These are phyloP conservation scores for Orgyia antiqua DNA, from an alignment of 2,888 invertebrate species.

Conservation along the genomic window DNA sequence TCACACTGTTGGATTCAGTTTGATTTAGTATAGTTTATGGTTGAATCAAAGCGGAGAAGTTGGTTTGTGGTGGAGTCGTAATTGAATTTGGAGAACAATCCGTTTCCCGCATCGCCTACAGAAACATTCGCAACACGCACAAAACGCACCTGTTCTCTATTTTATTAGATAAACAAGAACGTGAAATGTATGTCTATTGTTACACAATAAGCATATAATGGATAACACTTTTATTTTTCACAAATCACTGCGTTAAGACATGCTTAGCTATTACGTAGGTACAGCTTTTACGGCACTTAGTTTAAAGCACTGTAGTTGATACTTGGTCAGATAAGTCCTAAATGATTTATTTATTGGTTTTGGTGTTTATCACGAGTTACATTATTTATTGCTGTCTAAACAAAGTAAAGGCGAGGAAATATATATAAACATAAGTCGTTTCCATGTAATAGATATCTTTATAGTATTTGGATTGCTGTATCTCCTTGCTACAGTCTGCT, in stretches of 20 bases:
- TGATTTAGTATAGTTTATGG: conserved; percentile 63
- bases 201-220: conserved; percentile 17
- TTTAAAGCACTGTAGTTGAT: too few species aligned
- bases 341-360: too few species aligned
- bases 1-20: conserved; percentile 54
- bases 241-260: background rate
- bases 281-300: too few species aligned
- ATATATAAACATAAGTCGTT: too few species aligned
- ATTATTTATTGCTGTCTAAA: too few species aligned
- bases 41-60: conserved; percentile 60
- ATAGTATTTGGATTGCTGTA: too few species aligned
- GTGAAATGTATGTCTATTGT: conserved; percentile 15
- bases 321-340: too few species aligned
- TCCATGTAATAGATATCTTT: too few species aligned
- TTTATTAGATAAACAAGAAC: conserved; percentile 35
- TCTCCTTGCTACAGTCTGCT: too few species aligned
- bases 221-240: conserved; percentile 6
- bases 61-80: conserved; percentile 52
- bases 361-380: too few species aligned
- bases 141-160: conserved; percentile 56
- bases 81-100: conserved; percentile 74
- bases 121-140: conserved; percentile 57
- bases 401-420: too few species aligned
- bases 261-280: too few species aligned
- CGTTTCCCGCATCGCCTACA: conserved; percentile 46